A percentile compares a stretch with the other conserved stretches of the same genome.
Evolutionary conservation across 2,888 invertebrate species (phyloP).

Genomic region (Phytoseiulus persimilis): DNA sequence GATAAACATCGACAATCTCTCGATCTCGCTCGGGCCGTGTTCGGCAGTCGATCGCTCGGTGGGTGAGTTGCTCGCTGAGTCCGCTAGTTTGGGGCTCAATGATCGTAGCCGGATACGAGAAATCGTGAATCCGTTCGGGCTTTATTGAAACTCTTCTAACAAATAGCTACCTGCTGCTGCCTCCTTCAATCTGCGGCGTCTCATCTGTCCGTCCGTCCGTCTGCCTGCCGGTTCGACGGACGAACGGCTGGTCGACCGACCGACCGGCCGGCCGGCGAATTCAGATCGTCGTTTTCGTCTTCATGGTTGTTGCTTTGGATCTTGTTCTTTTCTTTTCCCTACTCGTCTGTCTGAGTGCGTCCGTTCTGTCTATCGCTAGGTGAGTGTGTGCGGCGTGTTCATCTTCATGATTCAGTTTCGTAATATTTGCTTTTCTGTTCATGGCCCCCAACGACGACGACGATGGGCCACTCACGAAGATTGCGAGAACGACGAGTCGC

Average conservation of each 20-base stretch:
- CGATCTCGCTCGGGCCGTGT: neutral
- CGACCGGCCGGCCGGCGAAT: neutral
- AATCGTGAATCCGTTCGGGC: conserved; percentile 5
- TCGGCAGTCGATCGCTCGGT: neutral
- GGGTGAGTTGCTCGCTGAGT: too few species aligned
- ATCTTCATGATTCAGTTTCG: conserved; percentile 5
- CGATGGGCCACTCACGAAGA: neutral
- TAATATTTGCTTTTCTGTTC: neutral
- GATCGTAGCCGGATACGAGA: neutral
- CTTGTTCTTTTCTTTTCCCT: neutral
- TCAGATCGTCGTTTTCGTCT: neutral
- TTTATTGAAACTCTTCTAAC: neutral
- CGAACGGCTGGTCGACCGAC: neutral
- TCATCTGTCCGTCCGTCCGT: neutral
- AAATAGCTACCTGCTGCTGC: neutral
- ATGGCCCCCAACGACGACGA: neutral
- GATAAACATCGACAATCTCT: neutral
- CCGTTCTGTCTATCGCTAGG: neutral
- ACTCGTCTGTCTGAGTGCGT: neutral
- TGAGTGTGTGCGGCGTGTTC: neutral
- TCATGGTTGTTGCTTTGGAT: conserved; percentile 5
- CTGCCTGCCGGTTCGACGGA: too few species aligned
- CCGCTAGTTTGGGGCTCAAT: neutral
- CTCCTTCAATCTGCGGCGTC: conserved; percentile 5
- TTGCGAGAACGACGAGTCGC: neutral